Conservation (phyloP, 2,888 invertebrate genomes). For the Leptinotarsa juncta region DNA sequence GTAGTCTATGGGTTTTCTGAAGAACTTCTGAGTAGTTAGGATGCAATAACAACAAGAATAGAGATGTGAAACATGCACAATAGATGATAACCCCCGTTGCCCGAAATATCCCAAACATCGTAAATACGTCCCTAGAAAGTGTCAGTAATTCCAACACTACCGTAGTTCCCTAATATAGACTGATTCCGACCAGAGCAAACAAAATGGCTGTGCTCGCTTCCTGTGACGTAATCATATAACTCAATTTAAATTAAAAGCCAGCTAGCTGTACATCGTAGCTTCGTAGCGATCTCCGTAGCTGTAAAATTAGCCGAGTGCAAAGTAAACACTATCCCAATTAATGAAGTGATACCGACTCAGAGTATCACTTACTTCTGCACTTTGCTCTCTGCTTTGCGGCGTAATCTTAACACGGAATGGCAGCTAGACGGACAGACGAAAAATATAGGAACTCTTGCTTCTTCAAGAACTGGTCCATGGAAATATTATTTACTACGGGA, state of each 20-base stretch:
- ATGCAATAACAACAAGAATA: neutral
- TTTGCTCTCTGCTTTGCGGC: constrained; percentile 10
- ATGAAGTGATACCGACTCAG: constrained; percentile 38
- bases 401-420: constrained; percentile 17
- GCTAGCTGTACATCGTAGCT: constrained; percentile 33
- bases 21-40: neutral
- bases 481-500: too few relatives aligned
- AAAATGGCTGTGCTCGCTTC: constrained; percentile 33
- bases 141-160: constrained; percentile 10
- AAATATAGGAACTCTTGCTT: neutral
- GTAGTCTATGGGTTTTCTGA: neutral
- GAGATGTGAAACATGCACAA: neutral
- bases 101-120: neutral
- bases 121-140: constrained; percentile 1
- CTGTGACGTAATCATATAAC: constrained; percentile 37
- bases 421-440: constrained; percentile 5
- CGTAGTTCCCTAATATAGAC: constrained; percentile 16
- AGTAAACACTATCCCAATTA: constrained; percentile 42
- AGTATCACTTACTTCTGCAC: constrained; percentile 29
- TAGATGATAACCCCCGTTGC: neutral
- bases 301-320: constrained; percentile 38
- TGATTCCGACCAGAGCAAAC: constrained; percentile 33
- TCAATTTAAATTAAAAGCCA: constrained; percentile 39
- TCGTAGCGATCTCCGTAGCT: constrained; percentile 27
- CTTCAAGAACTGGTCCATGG: neutral